These are phyloP conservation scores for Machimus rusticus DNA, from an alignment of 2,888 invertebrate genomes.

Conservation along the genomic window DNA sequence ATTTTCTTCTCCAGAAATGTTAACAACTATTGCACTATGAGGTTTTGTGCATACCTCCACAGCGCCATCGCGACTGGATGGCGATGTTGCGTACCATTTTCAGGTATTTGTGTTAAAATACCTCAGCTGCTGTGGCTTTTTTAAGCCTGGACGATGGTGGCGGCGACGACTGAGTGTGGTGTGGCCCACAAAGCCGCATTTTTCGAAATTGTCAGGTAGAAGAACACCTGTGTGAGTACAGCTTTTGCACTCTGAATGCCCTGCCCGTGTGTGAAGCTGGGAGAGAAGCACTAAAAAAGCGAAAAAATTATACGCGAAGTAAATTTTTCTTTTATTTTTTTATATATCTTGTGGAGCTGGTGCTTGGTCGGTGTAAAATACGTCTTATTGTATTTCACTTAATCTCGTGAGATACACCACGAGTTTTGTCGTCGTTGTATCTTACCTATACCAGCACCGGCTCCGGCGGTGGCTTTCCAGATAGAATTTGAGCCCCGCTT, in stretches of 20 bases:
- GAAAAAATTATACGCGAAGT: not conserved
- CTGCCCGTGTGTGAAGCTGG: not conserved
- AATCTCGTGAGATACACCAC: constrained; percentile 1
- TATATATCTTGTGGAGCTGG: not conserved
- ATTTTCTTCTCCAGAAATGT: not conserved
- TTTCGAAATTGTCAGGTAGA: constrained; percentile 1
- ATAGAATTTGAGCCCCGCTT: not conserved
- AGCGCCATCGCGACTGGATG: not conserved
- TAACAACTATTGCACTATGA: not conserved
- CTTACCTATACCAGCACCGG: constrained; percentile 5
- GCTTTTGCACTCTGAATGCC: constrained; percentile 24
- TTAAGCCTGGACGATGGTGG: not conserved
- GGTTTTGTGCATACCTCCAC: not conserved
- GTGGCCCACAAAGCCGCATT: constrained; percentile 25
- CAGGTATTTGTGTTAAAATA: not conserved
- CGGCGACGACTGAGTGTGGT: not conserved
- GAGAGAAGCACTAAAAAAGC: not conserved
- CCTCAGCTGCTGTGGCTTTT: not conserved
- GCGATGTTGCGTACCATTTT: not conserved
- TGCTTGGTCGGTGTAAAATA: not conserved
- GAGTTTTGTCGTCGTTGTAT: not conserved
- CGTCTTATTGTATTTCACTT: constrained; percentile 31
- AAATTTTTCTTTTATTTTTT: not conserved
- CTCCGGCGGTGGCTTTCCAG: constrained; percentile 18
- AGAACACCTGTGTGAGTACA: constrained; percentile 30